These are phyloP conservation scores for Xanthia togata DNA, from an alignment of 2,888 invertebrate species.

Conservation along the genomic window DNA sequence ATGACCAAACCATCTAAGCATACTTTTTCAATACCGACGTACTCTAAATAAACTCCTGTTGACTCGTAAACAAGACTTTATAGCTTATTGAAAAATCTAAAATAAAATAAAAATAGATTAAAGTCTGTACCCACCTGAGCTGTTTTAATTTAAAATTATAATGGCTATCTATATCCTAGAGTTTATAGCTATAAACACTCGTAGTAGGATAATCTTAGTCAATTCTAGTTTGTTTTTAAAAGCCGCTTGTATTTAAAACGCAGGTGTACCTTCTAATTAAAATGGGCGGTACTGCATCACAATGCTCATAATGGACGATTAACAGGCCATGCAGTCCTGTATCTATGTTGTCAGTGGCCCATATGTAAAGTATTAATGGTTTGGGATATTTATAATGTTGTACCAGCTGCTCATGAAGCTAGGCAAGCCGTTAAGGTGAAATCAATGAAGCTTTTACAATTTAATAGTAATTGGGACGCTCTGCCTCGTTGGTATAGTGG, in stretches of 20 bases:
- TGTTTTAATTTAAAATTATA: neutral
- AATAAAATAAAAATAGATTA: neutral
- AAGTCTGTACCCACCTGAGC: neutral
- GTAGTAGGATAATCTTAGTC: neutral
- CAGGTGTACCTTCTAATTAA: constrained; percentile 37
- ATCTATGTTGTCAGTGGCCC: neutral
- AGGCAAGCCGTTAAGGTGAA: neutral
- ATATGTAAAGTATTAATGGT: constrained; percentile 9
- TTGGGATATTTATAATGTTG: neutral
- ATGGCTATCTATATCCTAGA: too few relatives aligned
- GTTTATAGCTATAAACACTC: neutral
- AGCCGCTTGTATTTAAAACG: neutral
- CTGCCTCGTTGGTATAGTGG: too few relatives aligned
- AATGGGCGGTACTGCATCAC: constrained; percentile 10
- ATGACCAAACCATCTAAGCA: neutral
- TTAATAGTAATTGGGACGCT: neutral
- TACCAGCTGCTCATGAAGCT: constrained; percentile 22
- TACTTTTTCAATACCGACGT: neutral
- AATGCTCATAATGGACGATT: constrained; percentile 15
- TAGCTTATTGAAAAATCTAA: neutral
- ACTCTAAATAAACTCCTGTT: neutral
- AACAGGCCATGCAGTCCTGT: constrained; percentile 4
- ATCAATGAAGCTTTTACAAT: neutral
- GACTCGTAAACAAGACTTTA: neutral
- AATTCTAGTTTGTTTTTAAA: constrained; percentile 4